Base-by-base conservation (phyloP, 2,888 invertebrate species). In the Athalia rosae region DNA sequence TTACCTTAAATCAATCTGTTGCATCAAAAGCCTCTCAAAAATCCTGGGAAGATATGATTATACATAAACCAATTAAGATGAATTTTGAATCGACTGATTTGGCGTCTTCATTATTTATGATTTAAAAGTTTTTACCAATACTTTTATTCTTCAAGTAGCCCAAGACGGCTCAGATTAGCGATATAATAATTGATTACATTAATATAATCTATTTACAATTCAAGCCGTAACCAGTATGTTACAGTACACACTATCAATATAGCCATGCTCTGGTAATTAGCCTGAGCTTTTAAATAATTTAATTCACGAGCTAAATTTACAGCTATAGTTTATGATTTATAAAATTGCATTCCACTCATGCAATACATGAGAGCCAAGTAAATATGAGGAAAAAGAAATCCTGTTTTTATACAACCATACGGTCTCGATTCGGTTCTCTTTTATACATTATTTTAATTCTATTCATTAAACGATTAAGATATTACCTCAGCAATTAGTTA, bases 121-220 rank as follows among this genome's bases (percentile, higher is more conserved):
- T 58, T 53, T 15, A 45, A 43, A 6, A 58, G 15, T 71, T 71
- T 58, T 71, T 58, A 71, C 45, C 71, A 71, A 58, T 71, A 71
- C 71, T 71, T 71, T 71, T 71, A 71, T 71, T 71, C 56, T 71
- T 45, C 71, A 71, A 58, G 58, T 43, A 71, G 45, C 58, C 71
- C 58, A 71, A 56, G 41, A 71, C 13, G 45, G 58, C 58, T 58
- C 45, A n/a, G 45, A 71, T n/a, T 71, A 71, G 71, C 71, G 71
- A 71, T 71, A 71, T 71, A 50, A 67, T 67, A 67, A 50, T 56
- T 56, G 58, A 58, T 58, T 71, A 71, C 58, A 71, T 71, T 45
- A 71, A 71, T 56, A 71, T 71, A 71, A 58, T 58, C 71, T 71
- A 71, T 71, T 58, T 71, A 71, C 71, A 71, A 71, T 71, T 71